A percentile compares a stretch with the other conserved stretches of the same genome.
These are phyloP conservation scores for Perizoma affinitatum DNA, from an alignment of 2,888 invertebrate genomes.

Conservation along the genomic window DNA sequence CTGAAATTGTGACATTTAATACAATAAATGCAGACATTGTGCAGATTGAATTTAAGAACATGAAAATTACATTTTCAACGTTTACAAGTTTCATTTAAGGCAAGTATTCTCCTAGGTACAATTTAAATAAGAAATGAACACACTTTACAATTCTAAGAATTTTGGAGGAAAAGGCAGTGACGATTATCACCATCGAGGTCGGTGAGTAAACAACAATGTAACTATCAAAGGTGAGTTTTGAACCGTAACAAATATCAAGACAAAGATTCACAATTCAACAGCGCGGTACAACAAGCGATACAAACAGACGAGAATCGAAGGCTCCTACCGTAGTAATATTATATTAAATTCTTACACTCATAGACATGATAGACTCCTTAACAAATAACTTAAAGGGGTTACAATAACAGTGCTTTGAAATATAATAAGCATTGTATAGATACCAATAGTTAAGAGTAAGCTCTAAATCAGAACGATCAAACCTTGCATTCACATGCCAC, in stretches of 20 bases:
- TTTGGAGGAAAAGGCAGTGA: slow-evolving; percentile 70
- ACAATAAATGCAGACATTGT: slow-evolving; percentile 70
- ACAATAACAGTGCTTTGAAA: slow-evolving; percentile 79
- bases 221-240: slow-evolving; percentile 57
- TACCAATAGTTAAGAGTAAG: slow-evolving; percentile 73
- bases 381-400: slow-evolving; percentile 80
- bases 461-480: slow-evolving; percentile 68
- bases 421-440: slow-evolving; percentile 76
- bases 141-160: slow-evolving; percentile 57
- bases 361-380: slow-evolving; percentile 82
- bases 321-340: slow-evolving; percentile 76
- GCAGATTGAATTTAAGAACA: slow-evolving; percentile 51
- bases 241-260: slow-evolving; percentile 64
- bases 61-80: slow-evolving; percentile 59
- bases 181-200: slow-evolving; percentile 54
- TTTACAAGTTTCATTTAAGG: slow-evolving; percentile 51
- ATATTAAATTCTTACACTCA: slow-evolving; percentile 82
- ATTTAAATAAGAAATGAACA: slow-evolving; percentile 67
- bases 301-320: slow-evolving; percentile 73
- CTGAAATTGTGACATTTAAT: slow-evolving; percentile 48
- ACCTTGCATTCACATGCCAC: slow-evolving; percentile 31
- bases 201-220: slow-evolving; percentile 51
- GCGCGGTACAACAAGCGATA: slow-evolving; percentile 72
- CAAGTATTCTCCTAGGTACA: slow-evolving; percentile 58
- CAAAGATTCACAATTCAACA: slow-evolving; percentile 62